Conservation (phyloP, 2,113 vertebrate genomes). For the Alligator mississippiensis region DNA sequence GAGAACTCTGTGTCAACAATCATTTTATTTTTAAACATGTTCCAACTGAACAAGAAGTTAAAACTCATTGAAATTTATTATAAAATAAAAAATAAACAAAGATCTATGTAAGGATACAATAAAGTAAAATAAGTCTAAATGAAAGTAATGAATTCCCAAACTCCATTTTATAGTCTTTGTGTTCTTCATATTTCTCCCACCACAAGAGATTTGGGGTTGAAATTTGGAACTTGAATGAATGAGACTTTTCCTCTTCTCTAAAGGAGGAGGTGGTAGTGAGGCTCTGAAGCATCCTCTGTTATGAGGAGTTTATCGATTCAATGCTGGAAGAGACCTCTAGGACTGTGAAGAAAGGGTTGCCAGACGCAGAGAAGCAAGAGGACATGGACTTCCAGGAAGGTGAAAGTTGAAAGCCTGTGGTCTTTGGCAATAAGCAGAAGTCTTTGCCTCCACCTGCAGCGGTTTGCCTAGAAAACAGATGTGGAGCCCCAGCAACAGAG, state of each 20-base stretch:
- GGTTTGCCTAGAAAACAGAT: too few relatives aligned
- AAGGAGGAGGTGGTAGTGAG: too few relatives aligned
- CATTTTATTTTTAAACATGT: background rate
- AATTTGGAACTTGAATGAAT: background rate
- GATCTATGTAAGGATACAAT: background rate
- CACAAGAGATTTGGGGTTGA: background rate
- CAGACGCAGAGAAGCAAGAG: too few relatives aligned
- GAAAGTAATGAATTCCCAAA: background rate
- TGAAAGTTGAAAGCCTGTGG: too few relatives aligned
- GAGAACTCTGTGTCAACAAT: background rate
- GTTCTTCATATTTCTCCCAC: background rate
- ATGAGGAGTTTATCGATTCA: too few relatives aligned
- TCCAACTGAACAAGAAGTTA: background rate
- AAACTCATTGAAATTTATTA: background rate
- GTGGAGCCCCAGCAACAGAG: too few relatives aligned
- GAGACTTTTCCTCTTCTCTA: background rate
- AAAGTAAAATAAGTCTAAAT: background rate
- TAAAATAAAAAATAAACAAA: background rate
- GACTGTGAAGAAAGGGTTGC: too few relatives aligned
- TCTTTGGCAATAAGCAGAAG: too few relatives aligned
- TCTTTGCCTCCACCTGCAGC: too few relatives aligned
- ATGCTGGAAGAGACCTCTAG: too few relatives aligned
- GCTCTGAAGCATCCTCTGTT: too few relatives aligned
- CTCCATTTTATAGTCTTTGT: background rate
- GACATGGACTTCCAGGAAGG: too few relatives aligned